Percentiles rank a stretch among this genome's conserved stretches.
phyloP scores from a whole-genome alignment of 2,113 vertebrate genomes.

The Triplophysa dalaica region DNA sequence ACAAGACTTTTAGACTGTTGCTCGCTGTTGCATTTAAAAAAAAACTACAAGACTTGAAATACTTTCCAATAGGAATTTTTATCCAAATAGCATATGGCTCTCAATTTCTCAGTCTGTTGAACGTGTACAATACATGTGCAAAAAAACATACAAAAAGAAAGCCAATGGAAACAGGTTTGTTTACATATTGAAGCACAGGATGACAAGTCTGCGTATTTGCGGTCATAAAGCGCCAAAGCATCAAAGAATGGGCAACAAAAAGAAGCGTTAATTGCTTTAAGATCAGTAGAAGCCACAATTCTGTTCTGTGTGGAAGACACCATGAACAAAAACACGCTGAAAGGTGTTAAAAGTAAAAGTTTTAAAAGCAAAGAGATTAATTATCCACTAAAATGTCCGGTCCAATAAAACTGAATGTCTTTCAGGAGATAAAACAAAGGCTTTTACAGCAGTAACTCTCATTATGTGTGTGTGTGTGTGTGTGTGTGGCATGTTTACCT shows the following conservation, averaged over 20 bases:
- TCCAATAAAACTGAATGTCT: conserved; percentile 2
- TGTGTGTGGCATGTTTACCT: neutral
- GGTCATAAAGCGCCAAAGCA: neutral
- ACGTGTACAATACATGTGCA: neutral
- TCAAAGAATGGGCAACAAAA: conserved; percentile 5
- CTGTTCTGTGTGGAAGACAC: neutral
- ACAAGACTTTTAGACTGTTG: neutral
- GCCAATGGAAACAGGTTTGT: conserved; percentile 2
- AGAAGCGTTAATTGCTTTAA: conserved; percentile 15
- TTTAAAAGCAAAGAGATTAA: conserved; percentile 30
- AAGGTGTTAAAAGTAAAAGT: conserved; percentile 3
- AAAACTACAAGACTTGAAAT: neutral
- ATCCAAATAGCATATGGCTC: neutral
- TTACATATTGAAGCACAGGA: no score
- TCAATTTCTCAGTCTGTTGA: neutral
- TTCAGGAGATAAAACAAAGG: conserved; percentile 7
- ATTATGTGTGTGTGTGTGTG: neutral
- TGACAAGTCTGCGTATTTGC: neutral
- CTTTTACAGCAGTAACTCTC: neutral
- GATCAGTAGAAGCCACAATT: neutral
- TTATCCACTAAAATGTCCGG: conserved; percentile 13
- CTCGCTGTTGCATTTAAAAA: conserved; percentile 13
- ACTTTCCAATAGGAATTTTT: neutral
- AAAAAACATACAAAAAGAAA: neutral
- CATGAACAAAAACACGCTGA: conserved; percentile 2